Conservation (phyloP, 2,113 vertebrate species). For the Addax nasomaculatus region DNA sequence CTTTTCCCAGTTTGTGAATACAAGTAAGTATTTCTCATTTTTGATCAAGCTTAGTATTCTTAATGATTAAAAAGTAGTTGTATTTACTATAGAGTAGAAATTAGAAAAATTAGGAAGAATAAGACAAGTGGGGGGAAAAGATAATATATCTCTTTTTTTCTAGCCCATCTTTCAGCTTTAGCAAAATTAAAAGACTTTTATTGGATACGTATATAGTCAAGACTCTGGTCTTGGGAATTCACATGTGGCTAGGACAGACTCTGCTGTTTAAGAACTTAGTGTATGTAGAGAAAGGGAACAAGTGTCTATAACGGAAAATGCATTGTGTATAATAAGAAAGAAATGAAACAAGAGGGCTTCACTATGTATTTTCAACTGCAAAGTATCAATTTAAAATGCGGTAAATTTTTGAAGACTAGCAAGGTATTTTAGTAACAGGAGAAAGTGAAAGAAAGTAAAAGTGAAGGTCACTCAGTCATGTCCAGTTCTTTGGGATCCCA, state of each 20-base stretch:
- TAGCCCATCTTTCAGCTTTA: neutral
- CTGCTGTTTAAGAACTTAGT: neutral
- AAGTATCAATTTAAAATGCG: neutral
- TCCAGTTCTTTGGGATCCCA: neutral
- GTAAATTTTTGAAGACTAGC: neutral
- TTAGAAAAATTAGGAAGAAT: neutral
- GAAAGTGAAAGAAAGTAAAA: neutral
- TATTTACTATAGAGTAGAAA: neutral
- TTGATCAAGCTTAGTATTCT: conserved; percentile 4
- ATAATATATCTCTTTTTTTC: neutral
- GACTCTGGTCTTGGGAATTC: neutral
- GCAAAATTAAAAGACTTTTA: neutral
- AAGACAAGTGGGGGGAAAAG: neutral
- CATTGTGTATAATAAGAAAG: neutral
- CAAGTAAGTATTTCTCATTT: conserved; percentile 83
- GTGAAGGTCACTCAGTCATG: neutral
- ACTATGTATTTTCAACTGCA: neutral
- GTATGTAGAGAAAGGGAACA: neutral
- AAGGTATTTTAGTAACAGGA: neutral
- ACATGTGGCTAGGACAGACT: neutral
- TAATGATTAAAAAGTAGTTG: neutral
- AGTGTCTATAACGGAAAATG: neutral
- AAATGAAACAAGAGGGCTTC: neutral
- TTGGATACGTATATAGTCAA: neutral
- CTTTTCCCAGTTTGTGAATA: conserved; percentile 89